These are phyloP conservation scores for Aphelocoma coerulescens DNA, from an alignment of 2,113 vertebrate species.

Conservation along the genomic window DNA sequence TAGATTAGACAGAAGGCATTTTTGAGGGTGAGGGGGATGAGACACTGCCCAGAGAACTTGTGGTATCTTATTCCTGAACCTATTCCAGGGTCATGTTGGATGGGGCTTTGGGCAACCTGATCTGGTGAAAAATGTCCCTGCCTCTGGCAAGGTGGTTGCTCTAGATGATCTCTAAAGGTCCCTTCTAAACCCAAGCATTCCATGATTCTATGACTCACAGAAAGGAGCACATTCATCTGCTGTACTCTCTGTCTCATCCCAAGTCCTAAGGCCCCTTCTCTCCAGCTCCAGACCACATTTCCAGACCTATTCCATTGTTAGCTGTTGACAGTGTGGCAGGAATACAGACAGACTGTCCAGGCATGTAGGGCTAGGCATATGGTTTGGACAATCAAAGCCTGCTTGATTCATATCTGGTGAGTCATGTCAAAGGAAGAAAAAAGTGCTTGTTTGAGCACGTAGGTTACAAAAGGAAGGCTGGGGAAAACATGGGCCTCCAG, in stretches of 20 bases:
- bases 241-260: background rate
- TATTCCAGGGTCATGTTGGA: background rate
- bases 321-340: background rate
- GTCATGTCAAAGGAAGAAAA: background rate
- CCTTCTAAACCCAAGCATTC: background rate
- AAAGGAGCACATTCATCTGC: background rate
- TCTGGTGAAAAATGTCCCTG: background rate
- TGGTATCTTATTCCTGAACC: background rate
- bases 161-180: background rate
- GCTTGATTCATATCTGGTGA: background rate
- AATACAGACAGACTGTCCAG: background rate
- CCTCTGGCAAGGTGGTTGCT: fast-evolving
- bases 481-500: background rate
- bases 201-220: background rate
- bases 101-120: background rate
- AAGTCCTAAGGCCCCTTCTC: background rate
- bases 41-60: fast-evolving
- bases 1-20: background rate
- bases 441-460: fast-evolving
- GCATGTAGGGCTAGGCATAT: fast-evolving
- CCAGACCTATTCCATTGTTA: background rate
- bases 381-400: background rate
- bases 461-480: background rate
- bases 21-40: background rate
- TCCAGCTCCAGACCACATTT: background rate